Evolutionary conservation across 1,140 invertebrate genomes (phyloP).

Genomic region (Tetramorium alpestre): DNA sequence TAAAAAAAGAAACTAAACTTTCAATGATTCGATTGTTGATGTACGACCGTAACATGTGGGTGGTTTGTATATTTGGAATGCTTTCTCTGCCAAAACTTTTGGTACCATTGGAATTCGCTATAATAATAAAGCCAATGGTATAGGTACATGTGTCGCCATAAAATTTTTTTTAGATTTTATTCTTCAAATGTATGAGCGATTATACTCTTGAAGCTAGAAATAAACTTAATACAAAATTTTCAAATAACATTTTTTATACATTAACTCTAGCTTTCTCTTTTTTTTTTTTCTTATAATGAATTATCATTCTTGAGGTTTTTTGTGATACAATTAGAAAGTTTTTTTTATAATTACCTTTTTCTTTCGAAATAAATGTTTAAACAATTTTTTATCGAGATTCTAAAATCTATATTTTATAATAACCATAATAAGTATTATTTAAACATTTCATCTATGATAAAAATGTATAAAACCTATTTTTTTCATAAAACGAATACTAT

Average conservation of each 20-base stretch:
- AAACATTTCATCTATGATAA: neutral
- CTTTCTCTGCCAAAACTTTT: neutral
- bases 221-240: neutral
- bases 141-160: neutral
- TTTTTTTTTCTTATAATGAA: neutral
- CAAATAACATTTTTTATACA: neutral
- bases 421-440: neutral
- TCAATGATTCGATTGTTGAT: constrained; percentile 24
- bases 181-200: neutral
- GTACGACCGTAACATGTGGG: neutral
- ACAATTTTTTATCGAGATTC: neutral
- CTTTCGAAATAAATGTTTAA: neutral
- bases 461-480: neutral
- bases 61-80: constrained; percentile 34
- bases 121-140: constrained; percentile 56
- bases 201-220: neutral
- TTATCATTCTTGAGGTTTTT: neutral
- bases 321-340: neutral
- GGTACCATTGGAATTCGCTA: constrained; percentile 11
- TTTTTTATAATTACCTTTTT: neutral
- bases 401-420: neutral
- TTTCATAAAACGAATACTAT: neutral
- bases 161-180: neutral
- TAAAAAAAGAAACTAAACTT: neutral
- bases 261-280: neutral